Evolutionary conservation across 2,888 invertebrate genomes (phyloP), one percentile per base, ranked within the genome.

Genomic region (Andrena marginata): DNA sequence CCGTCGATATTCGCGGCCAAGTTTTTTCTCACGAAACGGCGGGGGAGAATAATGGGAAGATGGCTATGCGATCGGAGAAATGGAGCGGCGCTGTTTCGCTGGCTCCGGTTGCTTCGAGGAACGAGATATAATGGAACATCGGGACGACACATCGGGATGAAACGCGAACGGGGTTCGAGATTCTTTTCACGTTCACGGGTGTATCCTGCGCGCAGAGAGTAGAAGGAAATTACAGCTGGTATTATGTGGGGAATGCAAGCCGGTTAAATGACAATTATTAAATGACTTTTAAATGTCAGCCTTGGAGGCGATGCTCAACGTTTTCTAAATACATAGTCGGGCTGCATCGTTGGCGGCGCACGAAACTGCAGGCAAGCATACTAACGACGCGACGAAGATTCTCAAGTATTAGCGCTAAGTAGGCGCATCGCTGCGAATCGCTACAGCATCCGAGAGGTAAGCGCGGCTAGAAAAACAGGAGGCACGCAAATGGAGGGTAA

Each of bases 51-150:
- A 80, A 80, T 80, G 71, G 79, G 80, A 71, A 20, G 54, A 78
- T 54, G 79, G 67, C 42, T 72, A 42, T 26, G 42, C 64, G 71
- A 73, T 67, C 72, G 80, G 54, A 73, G 80, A 79, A 73, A 68
- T 48, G 80, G 42, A 68, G 10, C 73, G 59, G 51, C 48, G 81
- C 73, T 81, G 64, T 81, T 81, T 49, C 72, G 73, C 73, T 68
- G 73, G 56, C 69, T 80, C 80, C 73, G 81, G 81, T 81, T 67
- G 42, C 31, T 79, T 81, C 73, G 80, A 49, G 80, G 80, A 81
- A 81, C 42, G 69, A 81, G 81, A 73, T 81, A 73, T 81, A 73
- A 80, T 81, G 81, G 81, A 79, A 74, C 69, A 81, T 81, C 80
- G 69, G 33, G 73, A 80, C 73, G 80, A 80, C 80, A 80, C 80